Evolutionary conservation across 1,140 invertebrate genomes (phyloP).

Genomic region (Zaprionus kolodkinae): DNA sequence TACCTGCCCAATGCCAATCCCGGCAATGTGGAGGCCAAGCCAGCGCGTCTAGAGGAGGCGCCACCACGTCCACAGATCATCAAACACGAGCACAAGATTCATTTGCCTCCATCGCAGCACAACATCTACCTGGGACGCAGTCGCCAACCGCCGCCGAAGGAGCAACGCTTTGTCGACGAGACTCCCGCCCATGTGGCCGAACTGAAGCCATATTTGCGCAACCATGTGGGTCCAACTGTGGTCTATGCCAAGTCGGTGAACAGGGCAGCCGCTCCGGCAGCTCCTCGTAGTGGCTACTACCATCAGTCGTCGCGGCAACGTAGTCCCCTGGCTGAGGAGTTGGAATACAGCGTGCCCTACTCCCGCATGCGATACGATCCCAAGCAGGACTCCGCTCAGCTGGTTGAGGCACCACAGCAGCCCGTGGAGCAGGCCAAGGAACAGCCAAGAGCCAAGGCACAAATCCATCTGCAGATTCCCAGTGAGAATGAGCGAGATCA

Average conservation of each 20-base stretch:
- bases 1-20: slow-evolving; percentile 66
- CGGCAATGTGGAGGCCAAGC: slow-evolving; percentile 64
- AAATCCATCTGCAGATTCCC: slow-evolving; percentile 77
- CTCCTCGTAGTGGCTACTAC: slow-evolving; percentile 45
- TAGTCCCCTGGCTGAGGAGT: slow-evolving; percentile 59
- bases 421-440: slow-evolving; percentile 36
- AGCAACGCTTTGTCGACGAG: slow-evolving; percentile 20
- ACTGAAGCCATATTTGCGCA: slow-evolving; percentile 64
- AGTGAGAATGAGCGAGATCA: slow-evolving; percentile 49
- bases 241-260: slow-evolving; percentile 61
- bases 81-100: slow-evolving; percentile 81
- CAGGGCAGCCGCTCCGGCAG: slow-evolving; percentile 14
- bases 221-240: slow-evolving; percentile 55
- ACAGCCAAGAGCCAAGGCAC: slow-evolving; percentile 49
- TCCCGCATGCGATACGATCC: slow-evolving; percentile 73
- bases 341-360: slow-evolving; percentile 78
- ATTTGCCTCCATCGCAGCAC: slow-evolving; percentile 75
- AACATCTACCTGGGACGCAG: slow-evolving; percentile 73
- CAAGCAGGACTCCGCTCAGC: slow-evolving; percentile 50
- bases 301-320: slow-evolving; percentile 49
- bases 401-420: slow-evolving; percentile 42
- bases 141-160: slow-evolving; percentile 50
- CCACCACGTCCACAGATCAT: slow-evolving; percentile 66
- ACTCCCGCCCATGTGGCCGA: slow-evolving; percentile 66
- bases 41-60: slow-evolving; percentile 62